Evolutionary conservation across 1,140 invertebrate genomes (phyloP).

Genomic region (Oryctes rhinoceros): DNA sequence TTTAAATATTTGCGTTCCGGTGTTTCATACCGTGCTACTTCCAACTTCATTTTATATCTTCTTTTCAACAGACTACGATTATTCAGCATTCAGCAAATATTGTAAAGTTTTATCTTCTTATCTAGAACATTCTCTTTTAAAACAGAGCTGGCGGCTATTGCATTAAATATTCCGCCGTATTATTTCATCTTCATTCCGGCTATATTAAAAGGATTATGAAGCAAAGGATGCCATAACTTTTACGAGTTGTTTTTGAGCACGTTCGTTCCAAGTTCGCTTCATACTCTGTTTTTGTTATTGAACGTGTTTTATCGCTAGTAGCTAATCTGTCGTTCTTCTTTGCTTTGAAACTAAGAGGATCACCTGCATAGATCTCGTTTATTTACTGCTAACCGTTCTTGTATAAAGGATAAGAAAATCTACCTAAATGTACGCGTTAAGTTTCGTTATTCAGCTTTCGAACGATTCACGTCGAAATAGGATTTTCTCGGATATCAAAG

Average conservation of each 20-base stretch:
- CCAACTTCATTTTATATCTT: not conserved
- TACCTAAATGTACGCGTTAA: not conserved
- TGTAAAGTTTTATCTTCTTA: not conserved
- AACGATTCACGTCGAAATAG: no score
- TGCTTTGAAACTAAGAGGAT: not conserved
- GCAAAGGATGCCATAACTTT: not conserved
- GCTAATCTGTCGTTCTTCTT: not conserved
- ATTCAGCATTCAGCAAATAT: not conserved
- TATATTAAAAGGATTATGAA: constrained; percentile 1
- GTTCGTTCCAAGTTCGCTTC: not conserved
- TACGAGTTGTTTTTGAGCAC: not conserved
- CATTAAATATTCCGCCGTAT: not conserved
- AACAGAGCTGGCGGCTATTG: constrained; percentile 3
- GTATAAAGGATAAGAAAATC: not conserved
- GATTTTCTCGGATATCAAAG: no score
- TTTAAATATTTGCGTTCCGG: not conserved
- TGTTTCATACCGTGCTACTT: not conserved
- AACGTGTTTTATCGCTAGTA: not conserved
- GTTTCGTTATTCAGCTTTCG: not conserved
- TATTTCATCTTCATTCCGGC: not conserved
- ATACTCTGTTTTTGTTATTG: not conserved
- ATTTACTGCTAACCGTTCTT: not conserved
- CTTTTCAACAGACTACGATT: not conserved
- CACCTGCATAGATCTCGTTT: not conserved
- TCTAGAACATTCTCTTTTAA: not conserved